Conservation (phyloP, 2,113 vertebrate species). For the Aphyosemion australe region DNA sequence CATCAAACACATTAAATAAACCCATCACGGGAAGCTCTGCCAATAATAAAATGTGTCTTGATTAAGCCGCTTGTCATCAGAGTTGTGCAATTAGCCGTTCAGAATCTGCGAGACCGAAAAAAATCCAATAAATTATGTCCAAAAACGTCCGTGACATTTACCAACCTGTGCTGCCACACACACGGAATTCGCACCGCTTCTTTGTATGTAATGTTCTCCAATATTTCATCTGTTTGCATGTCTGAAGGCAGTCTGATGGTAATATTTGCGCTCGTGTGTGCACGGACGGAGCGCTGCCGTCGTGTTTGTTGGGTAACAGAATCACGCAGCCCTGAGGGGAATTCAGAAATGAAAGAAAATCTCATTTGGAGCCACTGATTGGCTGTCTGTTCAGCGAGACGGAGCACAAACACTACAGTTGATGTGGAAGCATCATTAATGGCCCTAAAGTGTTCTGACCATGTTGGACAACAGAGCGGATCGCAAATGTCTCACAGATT, state of each 20-base stretch:
- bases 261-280: constrained; percentile 30
- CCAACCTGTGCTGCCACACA: background rate
- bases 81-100: constrained; percentile 18
- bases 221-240: constrained; percentile 11
- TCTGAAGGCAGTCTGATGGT: constrained; percentile 47
- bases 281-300: constrained; percentile 39
- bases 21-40: constrained; percentile 22
- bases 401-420: constrained; percentile 68
- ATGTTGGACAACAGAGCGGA: constrained; percentile 47
- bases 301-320: constrained; percentile 62
- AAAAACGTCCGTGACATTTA: background rate
- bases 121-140: constrained; percentile 3
- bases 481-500: constrained; percentile 42
- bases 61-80: constrained; percentile 45
- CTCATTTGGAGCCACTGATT: constrained; percentile 67
- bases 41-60: constrained; percentile 41
- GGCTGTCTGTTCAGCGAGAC: constrained; percentile 62
- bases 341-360: constrained; percentile 72
- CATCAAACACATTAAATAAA: constrained; percentile 56
- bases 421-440: constrained; percentile 68
- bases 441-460: constrained; percentile 63
- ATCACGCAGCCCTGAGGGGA: constrained; percentile 67
- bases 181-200: constrained; percentile 30
- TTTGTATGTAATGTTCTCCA: constrained; percentile 10
- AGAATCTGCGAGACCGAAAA: background rate